Evolutionary conservation across 2,888 invertebrate genomes (phyloP), one percentile per base, ranked within the genome.

Genomic region (Acleris literana): DNA sequence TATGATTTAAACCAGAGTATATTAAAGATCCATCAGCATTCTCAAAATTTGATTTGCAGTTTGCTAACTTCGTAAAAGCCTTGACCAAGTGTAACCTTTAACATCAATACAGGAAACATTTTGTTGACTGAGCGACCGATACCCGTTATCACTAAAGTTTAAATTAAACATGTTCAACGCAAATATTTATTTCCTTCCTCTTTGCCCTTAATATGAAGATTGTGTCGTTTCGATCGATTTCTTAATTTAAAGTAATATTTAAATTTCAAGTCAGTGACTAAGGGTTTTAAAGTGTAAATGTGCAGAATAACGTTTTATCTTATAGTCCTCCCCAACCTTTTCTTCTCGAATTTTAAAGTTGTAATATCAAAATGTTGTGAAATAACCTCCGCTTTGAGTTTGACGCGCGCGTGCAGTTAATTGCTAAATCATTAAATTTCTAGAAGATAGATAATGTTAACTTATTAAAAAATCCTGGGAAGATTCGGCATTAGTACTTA

Each of bases 91-190:
- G 68, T 69, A 69, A 68, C 69, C 69, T 61, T 64, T 43, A 29
- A 20, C 25, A 16, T 20, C 13, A 25, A n/a, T 53, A 67, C 75
- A 72, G 76, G 76, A 76, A 76, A 70, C 69, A 25, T 46, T 20
- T 7, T 71, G 71, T 75, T 70, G 72, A 72, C 71, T 71, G 66
- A 68, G 54, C 63, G 44, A 20, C 54, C 61, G 71, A 73, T 71
- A 71, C 51, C 63, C 46, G 51, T 72, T 72, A 73, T 75, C 70
- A 51, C 44, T 46, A 33, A 64, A 62, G 61, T 67, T 68, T 66
- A 69, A 70, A 64, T 69, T 68, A 53, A 60, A 64, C 18, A 65
- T 70, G 68, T 56, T 68, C 54, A 54, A 33, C 48, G 61, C 57
- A 71, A 74, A 72, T 68, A 70, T 66, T 68, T 44, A 60, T 61